These are phyloP conservation scores for Coptodon bakossiorum DNA, from an alignment of 2,113 vertebrate genomes.

Conservation along the genomic window DNA sequence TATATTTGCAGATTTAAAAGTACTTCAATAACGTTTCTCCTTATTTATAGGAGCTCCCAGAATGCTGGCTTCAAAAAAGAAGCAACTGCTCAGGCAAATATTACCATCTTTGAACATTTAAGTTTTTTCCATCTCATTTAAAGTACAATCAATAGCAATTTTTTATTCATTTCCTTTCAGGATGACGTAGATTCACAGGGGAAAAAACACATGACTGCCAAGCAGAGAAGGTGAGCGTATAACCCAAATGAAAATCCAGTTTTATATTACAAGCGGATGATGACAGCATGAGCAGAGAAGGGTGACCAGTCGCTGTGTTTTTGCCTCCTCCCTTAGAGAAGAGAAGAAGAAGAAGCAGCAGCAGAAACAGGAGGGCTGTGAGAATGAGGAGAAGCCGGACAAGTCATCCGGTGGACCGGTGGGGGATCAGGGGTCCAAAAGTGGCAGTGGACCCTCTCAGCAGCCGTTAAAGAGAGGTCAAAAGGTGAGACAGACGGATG, in stretches of 20 bases:
- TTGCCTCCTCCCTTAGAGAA: slow-evolving; percentile 68
- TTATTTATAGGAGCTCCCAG: slow-evolving; percentile 39
- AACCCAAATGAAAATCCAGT: neutral
- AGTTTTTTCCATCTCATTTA: neutral
- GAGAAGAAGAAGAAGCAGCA: slow-evolving; percentile 85
- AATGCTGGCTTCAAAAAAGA: slow-evolving; percentile 69
- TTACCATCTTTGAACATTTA: neutral
- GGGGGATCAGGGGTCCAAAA: slow-evolving; percentile 52
- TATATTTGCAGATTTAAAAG: neutral
- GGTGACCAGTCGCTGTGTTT: neutral
- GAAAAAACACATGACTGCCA: slow-evolving; percentile 87
- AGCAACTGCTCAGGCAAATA: slow-evolving; percentile 63
- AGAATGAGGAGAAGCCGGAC: slow-evolving; percentile 47
- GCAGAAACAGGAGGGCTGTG: slow-evolving; percentile 63
- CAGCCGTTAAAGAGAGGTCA: slow-evolving; percentile 86
- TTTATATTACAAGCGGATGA: neutral
- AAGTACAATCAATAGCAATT: neutral
- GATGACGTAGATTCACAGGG: slow-evolving; percentile 71
- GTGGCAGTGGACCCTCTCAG: slow-evolving; percentile 53
- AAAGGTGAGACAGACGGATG: slow-evolving; percentile 68
- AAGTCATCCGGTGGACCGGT: neutral
- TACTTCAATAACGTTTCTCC: neutral
- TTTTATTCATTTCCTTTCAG: slow-evolving; percentile 49
- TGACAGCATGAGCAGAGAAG: neutral
- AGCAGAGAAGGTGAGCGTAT: slow-evolving; percentile 84